Evolutionary conservation across 2,888 invertebrate species (phyloP), one percentile per base, ranked within the genome.

Genomic region (Eudasyphora cyanicolor): DNA sequence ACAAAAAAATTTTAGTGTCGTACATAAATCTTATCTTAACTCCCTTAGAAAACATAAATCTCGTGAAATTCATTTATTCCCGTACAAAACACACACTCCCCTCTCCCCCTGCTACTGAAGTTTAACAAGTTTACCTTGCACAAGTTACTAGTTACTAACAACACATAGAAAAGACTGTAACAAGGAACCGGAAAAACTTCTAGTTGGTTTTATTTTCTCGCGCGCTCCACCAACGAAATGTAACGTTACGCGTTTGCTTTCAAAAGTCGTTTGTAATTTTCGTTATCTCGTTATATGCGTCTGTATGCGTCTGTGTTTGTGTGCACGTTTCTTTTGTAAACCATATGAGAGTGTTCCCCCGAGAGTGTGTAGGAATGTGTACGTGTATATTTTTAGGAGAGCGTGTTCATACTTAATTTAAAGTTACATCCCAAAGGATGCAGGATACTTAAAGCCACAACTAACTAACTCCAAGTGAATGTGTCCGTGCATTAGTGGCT

Each of bases 401-500:
- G 2, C 24, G 42, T 35, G 35, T 73, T 27, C 73, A 27, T 73
- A 57, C 42, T 73, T 73, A 73, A 57, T 73, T 73, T 57, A 73
- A 73, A 73, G 73, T 73, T 57, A 73, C 57, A 42, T 27, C 73
- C 73, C 42, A 4, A 38, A 42, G 73, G 73, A 73, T 51, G 35
- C n/a, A n/a, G n/a, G n/a, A n/a, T 21, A 51, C 51, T 21, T 21
- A 19, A 51, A 27, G 57, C 57, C 2, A 12, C 57, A 21, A 10
- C 24, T 57, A 57, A 57, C 57, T 57, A 27, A 57, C 51, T 51
- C 64, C 64, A 70, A 27, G 27, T 70, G 38, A 45, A 35, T 42
- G 60, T 73, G 73, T n/a, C n/a, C 54, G 71, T 73, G 57, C 49
- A 6, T 49, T 73, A 57, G 35, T 24, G 21, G 35, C 35, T 12